Evolutionary conservation across 1,140 invertebrate species (phyloP), one percentile per base, ranked within the genome.

Genomic region (Meloidogyne exigua): DNA sequence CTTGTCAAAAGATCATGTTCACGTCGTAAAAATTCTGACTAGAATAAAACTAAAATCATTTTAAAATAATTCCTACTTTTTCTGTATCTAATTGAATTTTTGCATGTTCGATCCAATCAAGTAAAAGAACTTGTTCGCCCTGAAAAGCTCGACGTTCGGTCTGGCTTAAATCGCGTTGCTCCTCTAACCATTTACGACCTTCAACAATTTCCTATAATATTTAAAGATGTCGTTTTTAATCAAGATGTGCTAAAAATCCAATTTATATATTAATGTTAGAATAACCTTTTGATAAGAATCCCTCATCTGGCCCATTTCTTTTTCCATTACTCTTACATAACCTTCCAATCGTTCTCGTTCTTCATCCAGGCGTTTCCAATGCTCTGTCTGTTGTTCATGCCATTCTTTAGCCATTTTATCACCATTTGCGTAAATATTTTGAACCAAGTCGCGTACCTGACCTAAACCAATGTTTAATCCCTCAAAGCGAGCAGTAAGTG

Each of bases 1-100:
- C 81, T 79, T 26, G 76, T 69, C n/a, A 82, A 71, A 26, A 82
- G 64, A 74, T 82, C 81, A 64, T 82, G 81, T 63, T 82, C 82
- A 64, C 77, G 76, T 13, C 36, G 66, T 15, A 82, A 36, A 63
- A 82, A 82, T 28, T 82, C 82, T n/a, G 67, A 67, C 77, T 78
- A 12, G 49, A 67, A 77, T 25, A 79, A 25, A 1, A 77, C 12
- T 63, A 25, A 7, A 25, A 26, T 21, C 63, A 18, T 72, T 64
- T 77, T 32, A 23, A 65, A 36, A 25, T 23, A 57, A 23, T 39
- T 70, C 18, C 21, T 11, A 79, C 80, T 57, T 81, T 83, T n/a
- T 81, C 21, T 12, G 49, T 26, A 25, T 82, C 80, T n/a, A 82
- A 44, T 72, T 84, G 83, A 13, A 49, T 68, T 78, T 66, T 84